These are phyloP conservation scores for Cheilinus undulatus DNA, from an alignment of 2,113 vertebrate genomes.

Conservation along the genomic window DNA sequence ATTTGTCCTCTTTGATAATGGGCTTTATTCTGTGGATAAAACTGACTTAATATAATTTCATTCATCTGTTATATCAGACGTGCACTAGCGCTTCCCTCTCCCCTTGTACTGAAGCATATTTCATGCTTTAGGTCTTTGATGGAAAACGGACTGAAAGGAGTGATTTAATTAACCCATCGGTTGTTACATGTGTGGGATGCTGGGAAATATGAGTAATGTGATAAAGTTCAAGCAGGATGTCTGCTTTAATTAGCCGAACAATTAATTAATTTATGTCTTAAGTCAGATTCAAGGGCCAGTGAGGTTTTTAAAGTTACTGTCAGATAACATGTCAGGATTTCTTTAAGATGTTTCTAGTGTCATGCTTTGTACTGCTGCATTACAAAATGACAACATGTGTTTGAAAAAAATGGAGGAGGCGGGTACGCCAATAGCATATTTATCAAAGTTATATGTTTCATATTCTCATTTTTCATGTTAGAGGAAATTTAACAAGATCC, in stretches of 20 bases:
- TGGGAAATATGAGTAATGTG: constrained; percentile 40
- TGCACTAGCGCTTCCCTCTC: neutral
- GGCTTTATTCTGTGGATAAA: neutral
- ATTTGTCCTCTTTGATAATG: neutral
- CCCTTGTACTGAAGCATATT: neutral
- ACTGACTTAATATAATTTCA: neutral
- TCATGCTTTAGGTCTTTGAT: neutral
- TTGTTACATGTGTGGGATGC: constrained; percentile 4
- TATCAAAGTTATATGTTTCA: constrained; percentile 66
- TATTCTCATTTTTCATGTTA: constrained; percentile 74
- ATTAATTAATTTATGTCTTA: constrained; percentile 42
- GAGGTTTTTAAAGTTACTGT: neutral
- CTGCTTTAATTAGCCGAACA: constrained; percentile 48
- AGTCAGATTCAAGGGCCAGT: neutral
- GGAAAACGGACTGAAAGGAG: constrained; percentile 20
- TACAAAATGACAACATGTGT: constrained; percentile 41
- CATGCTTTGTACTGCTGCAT: constrained; percentile 28
- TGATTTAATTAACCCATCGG: constrained; percentile 40
- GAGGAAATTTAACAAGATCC: constrained; percentile 69
- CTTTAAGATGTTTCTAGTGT: constrained; percentile 3
- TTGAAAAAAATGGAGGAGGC: constrained; percentile 29
- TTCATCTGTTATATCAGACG: neutral
- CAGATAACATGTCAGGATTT: neutral
- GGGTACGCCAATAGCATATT: constrained; percentile 71
- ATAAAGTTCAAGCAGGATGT: constrained; percentile 42